A percentile compares a stretch with the other conserved stretches of the same genome.
These are phyloP conservation scores for Coboldia fuscipes DNA, from an alignment of 1,140 invertebrate species.

Conservation along the genomic window DNA sequence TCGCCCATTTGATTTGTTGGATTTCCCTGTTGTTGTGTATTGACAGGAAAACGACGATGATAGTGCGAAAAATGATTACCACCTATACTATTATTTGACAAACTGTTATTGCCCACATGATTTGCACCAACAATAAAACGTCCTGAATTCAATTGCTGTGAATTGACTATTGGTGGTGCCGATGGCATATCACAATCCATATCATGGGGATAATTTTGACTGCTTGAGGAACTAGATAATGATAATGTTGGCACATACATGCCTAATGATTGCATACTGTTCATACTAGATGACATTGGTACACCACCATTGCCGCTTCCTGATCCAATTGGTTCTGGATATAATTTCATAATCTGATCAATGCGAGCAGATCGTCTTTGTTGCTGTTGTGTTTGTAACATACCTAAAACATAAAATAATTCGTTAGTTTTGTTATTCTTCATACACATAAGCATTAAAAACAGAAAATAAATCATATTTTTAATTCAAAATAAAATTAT, in stretches of 20 bases:
- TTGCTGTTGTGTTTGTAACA: constrained; percentile 3
- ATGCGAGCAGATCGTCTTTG: constrained; percentile 1
- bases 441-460: constrained; percentile 5
- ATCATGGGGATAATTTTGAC: constrained; percentile 13
- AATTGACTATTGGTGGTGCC: no score
- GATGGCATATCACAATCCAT: constrained; percentile 19
- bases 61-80: no score
- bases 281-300: constrained; percentile 1
- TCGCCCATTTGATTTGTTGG: background rate
- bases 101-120: background rate
- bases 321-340: constrained; percentile 1
- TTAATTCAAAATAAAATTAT: no score
- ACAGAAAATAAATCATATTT: no score
- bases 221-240: no score
- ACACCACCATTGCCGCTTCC: background rate
- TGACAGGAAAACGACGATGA: no score
- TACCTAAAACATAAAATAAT: constrained; percentile 5
- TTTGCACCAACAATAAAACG: background rate
- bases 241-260: constrained; percentile 5
- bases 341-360: constrained; percentile 3
- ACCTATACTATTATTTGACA: background rate
- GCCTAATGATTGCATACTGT: constrained; percentile 2
- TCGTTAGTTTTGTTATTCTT: constrained; percentile 5
- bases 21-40: background rate
- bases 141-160: background rate